Evolutionary conservation across 2,113 vertebrate genomes (phyloP).

Genomic region (Spheniscus mendiculus): DNA sequence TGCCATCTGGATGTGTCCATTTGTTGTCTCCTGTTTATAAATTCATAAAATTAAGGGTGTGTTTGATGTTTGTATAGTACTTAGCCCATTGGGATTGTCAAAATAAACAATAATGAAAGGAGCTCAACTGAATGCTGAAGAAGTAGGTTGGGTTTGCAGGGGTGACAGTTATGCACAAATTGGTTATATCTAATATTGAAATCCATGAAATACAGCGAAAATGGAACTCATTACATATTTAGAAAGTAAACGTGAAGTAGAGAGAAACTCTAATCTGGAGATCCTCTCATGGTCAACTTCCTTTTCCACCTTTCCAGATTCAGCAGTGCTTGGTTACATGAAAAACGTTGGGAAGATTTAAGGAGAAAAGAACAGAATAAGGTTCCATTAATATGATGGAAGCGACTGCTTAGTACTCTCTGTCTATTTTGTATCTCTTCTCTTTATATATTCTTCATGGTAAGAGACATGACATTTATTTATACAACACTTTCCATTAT

Average conservation of each 20-base stretch:
- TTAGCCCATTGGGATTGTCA: neutral
- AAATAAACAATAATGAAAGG: neutral
- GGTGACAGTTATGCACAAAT: neutral
- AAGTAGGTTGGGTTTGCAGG: neutral
- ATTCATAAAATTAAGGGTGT: neutral
- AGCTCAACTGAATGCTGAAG: neutral
- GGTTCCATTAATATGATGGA: conserved; percentile 14
- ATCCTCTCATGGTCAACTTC: conserved; percentile 3
- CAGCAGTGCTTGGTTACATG: conserved; percentile 13
- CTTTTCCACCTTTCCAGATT: conserved; percentile 49
- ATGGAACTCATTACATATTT: neutral
- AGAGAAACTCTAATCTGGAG: neutral
- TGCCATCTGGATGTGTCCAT: neutral
- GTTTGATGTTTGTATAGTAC: neutral
- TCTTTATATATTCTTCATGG: conserved; percentile 43
- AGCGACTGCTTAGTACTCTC: conserved; percentile 18
- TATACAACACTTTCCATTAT: conserved; percentile 1
- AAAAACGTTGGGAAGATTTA: conserved; percentile 3
- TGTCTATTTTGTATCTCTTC: conserved; percentile 48
- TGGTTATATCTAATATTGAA: neutral
- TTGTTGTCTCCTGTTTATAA: neutral
- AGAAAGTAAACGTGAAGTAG: neutral
- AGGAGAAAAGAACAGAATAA: conserved; percentile 36
- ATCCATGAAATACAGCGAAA: neutral
- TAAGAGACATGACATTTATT: conserved; percentile 39